phyloP scores from a whole-genome alignment of 2,113 vertebrate species.

The Ceuthmochares aereus region DNA sequence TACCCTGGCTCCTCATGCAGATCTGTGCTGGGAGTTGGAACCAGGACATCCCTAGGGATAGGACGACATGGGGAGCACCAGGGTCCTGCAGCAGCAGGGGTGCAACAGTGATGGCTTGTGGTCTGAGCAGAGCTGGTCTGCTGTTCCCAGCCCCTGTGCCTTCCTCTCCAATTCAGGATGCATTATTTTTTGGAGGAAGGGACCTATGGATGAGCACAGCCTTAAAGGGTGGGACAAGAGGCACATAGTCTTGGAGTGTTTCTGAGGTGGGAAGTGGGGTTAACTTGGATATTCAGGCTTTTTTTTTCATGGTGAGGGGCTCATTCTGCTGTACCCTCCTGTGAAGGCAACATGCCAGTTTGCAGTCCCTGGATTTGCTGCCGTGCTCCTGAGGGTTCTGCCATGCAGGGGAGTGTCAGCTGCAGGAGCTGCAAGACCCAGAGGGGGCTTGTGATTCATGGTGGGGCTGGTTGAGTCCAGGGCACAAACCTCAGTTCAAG shows the following conservation, averaged over 20 bases:
- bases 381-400: fast-evolving
- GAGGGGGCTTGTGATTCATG: neutral
- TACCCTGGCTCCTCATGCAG: fast-evolving
- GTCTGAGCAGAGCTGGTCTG: neutral
- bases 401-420: fast-evolving
- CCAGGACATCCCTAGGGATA: fast-evolving
- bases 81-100: neutral
- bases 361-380: fast-evolving
- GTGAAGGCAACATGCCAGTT: neutral
- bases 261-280: neutral
- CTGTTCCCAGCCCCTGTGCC: neutral
- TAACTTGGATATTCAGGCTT: neutral
- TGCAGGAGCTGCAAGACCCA: fast-evolving
- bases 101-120: neutral
- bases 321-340: neutral
- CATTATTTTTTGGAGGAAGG: neutral
- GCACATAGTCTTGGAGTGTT: neutral
- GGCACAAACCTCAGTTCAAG: neutral
- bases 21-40: neutral
- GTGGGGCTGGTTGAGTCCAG: neutral
- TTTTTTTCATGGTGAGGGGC: neutral
- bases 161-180: neutral
- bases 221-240: neutral
- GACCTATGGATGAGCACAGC: neutral
- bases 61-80: fast-evolving